These are phyloP conservation scores for Cantharis nigra DNA, from an alignment of 2,888 invertebrate genomes.

Conservation along the genomic window DNA sequence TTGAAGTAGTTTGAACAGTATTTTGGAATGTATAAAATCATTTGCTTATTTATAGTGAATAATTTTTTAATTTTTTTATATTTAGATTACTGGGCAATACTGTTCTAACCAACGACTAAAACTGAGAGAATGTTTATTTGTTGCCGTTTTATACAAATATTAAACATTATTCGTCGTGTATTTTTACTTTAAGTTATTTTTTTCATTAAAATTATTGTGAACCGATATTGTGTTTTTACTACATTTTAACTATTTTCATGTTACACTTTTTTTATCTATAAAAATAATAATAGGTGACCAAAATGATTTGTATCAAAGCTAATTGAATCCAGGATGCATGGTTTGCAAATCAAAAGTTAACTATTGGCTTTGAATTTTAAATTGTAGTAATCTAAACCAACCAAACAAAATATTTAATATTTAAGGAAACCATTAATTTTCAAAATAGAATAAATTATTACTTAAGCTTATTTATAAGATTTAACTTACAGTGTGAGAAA, in stretches of 20 bases:
- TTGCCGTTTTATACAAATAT: background rate
- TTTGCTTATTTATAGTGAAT: background rate
- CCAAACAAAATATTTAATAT: background rate
- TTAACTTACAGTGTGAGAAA: background rate
- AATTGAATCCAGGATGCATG: background rate
- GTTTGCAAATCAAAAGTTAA: background rate
- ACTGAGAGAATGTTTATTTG: background rate
- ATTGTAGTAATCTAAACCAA: background rate
- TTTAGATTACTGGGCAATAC: background rate
- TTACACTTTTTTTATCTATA: background rate
- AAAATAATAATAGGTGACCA: background rate
- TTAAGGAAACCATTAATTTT: background rate
- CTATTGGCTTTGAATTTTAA: background rate
- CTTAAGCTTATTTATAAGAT: background rate
- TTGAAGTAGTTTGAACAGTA: constrained; percentile 9
- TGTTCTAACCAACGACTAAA: background rate
- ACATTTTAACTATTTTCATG: background rate
- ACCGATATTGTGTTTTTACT: background rate
- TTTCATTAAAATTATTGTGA: constrained; percentile 8
- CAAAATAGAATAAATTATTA: background rate
- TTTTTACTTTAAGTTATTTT: constrained; percentile 6
- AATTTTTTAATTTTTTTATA: background rate
- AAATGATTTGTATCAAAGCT: background rate
- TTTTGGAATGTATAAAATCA: background rate
- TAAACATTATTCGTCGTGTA: background rate